Percentiles rank a stretch among this genome's conserved stretches.
These are phyloP conservation scores for roundworm (Caenorhabditis elegans) DNA, from an alignment of 1,140 invertebrate species.

Conservation along the genomic window WBcel235 BX284604.4:144001-144500, in stretches of 20 bases:
- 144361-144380: too few relatives aligned
- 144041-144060: conserved; percentile 52
- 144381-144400: background rate
- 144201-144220: background rate
- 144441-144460: too few relatives aligned
- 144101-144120: conserved; percentile 21
- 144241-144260: background rate
- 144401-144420: too few relatives aligned
- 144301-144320: too few relatives aligned
- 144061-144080: background rate
- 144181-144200: background rate
- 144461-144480: too few relatives aligned
- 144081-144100: background rate
- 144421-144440: too few relatives aligned
- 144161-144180: conserved; percentile 26
- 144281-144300: too few relatives aligned
- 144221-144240: background rate
- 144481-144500: too few relatives aligned
- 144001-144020: conserved; percentile 70
- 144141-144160: conserved; percentile 11
- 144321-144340: too few relatives aligned
- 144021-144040: conserved; percentile 69
- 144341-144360: too few relatives aligned
- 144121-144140: background rate
- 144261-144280: too few relatives aligned